Evolutionary conservation across 2,113 vertebrate genomes (phyloP).

Genomic region (Megalops atlanticus): DNA sequence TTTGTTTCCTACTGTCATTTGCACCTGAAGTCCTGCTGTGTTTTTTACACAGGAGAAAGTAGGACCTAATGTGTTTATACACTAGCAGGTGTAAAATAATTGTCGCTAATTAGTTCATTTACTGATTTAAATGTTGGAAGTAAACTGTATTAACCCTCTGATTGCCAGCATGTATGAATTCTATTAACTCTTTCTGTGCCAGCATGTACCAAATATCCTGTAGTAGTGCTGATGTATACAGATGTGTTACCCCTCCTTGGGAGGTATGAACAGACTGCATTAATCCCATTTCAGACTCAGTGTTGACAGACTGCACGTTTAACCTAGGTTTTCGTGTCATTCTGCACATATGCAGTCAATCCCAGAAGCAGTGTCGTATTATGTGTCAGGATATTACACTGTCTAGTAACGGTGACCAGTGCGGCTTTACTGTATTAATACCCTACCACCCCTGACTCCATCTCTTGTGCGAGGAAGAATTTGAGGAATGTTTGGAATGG

Average conservation of each 20-base stretch:
- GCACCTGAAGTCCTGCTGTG: background rate
- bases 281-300: too few species aligned
- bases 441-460: constrained; percentile 53
- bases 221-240: background rate
- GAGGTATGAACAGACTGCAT: too few species aligned
- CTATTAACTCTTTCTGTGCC: background rate
- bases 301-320: too few species aligned
- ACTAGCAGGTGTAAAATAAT: too few species aligned
- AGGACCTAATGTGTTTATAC: too few species aligned
- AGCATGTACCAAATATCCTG: background rate
- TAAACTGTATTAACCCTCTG: background rate
- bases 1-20: background rate
- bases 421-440: constrained; percentile 56
- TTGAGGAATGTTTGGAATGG: constrained; percentile 69
- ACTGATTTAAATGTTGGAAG: too few species aligned
- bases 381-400: background rate
- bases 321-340: too few species aligned
- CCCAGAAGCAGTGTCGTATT: too few species aligned
- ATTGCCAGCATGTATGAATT: background rate
- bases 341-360: too few species aligned
- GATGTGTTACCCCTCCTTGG: background rate
- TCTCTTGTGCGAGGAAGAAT: constrained; percentile 52
- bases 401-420: constrained; percentile 28
- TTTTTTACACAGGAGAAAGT: background rate
- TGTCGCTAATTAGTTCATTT: too few species aligned